Conservation (phyloP, 2,797 vertebrate genomes). For the Nannoperca australis region DNA sequence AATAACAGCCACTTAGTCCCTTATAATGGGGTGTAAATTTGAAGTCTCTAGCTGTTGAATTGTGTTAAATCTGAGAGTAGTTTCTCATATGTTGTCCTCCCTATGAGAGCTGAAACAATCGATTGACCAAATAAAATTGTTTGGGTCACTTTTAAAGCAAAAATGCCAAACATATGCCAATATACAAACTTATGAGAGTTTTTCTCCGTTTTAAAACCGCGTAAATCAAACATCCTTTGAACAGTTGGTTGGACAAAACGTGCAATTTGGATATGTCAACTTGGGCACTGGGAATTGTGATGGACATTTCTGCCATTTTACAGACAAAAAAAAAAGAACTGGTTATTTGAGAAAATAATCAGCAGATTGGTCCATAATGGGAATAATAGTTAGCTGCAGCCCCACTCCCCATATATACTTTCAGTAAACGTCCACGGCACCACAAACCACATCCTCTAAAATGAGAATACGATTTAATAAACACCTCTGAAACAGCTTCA, state of each 20-base stretch:
- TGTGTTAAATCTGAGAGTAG: neutral
- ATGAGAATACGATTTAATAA: neutral
- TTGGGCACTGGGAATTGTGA: neutral
- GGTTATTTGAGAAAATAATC: neutral
- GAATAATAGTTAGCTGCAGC: neutral
- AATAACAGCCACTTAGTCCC: neutral
- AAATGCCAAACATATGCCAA: neutral
- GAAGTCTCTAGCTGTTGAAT: neutral
- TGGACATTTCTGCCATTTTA: neutral
- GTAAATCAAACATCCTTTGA: neutral
- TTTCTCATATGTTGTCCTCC: neutral
- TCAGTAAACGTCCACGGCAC: neutral
- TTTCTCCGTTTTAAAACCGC: neutral
- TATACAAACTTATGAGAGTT: neutral
- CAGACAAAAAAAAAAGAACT: neutral
- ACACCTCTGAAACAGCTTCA: neutral
- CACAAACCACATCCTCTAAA: neutral
- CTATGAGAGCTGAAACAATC: neutral
- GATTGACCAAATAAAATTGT: neutral
- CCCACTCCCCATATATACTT: neutral
- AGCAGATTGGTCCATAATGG: neutral
- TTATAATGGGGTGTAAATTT: neutral
- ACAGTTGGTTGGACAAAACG: neutral
- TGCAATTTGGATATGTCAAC: fast-evolving
- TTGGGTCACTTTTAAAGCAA: neutral